Conservation (phyloP, 2,113 vertebrate species). For the Cettia cetti region DNA sequence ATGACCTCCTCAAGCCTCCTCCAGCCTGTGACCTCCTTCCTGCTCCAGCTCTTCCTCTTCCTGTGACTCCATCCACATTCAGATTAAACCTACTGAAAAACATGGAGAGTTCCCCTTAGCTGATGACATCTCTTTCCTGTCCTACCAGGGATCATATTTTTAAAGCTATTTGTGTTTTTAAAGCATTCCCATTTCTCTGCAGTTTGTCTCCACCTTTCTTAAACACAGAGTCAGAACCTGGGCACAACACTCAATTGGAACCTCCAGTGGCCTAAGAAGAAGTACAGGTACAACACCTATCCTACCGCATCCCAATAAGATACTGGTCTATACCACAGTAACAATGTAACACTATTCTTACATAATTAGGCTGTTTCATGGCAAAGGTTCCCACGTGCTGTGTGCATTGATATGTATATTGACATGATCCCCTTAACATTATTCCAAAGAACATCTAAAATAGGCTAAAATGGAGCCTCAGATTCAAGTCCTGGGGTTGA, state of each 20-base stretch:
- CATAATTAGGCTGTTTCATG: neutral
- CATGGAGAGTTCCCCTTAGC: neutral
- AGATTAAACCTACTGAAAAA: neutral
- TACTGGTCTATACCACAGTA: neutral
- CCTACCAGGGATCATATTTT: neutral
- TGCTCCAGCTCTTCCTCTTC: neutral
- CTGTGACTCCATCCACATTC: neutral
- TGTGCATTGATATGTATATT: neutral
- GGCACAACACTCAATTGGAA: neutral
- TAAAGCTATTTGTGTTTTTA: neutral
- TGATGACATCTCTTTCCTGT: neutral
- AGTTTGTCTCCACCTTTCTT: neutral
- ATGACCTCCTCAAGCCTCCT: neutral
- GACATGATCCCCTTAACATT: rapidly evolving
- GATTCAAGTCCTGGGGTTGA: neutral
- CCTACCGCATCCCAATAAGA: neutral
- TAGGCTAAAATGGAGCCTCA: neutral
- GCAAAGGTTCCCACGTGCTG: neutral
- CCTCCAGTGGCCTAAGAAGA: neutral
- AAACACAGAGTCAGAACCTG: neutral
- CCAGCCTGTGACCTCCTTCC: neutral
- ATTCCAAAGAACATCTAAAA: neutral
- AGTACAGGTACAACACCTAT: rapidly evolving
- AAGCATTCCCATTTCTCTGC: neutral
- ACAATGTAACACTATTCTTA: rapidly evolving